phyloP scores from a whole-genome alignment of 2,888 invertebrate genomes.

The Eucriotettix oculatus region DNA sequence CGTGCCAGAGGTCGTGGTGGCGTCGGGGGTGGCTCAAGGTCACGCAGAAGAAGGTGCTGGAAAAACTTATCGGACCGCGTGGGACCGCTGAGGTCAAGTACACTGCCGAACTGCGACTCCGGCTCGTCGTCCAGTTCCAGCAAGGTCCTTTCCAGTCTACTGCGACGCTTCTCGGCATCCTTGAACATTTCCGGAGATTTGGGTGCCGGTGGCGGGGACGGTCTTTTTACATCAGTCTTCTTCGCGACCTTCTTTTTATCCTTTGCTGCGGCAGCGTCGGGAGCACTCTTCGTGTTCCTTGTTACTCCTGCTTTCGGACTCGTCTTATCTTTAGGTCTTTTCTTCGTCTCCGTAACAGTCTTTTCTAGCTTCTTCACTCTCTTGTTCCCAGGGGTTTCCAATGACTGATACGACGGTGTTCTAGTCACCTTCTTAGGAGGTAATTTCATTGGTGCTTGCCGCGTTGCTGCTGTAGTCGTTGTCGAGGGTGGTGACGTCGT shows the following conservation, averaged over 20 bases:
- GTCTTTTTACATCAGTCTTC: conserved; percentile 9
- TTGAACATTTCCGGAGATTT: too few species aligned
- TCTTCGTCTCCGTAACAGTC: conserved; percentile 18
- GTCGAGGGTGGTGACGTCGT: too few species aligned
- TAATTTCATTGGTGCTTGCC: too few species aligned
- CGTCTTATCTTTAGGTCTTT: conserved; percentile 20
- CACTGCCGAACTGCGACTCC: background rate
- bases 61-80: conserved; percentile 45
- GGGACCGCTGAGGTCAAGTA: background rate
- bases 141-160: background rate
- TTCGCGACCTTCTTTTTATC: conserved; percentile 11
- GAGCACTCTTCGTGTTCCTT: too few species aligned
- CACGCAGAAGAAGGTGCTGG: conserved; percentile 48
- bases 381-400: conserved; percentile 17
- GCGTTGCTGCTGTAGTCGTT: too few species aligned
- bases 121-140: background rate
- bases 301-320: conserved; percentile 21
- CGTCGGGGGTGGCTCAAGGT: conserved; percentile 27
- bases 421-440: too few species aligned
- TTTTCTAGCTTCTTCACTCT: conserved; percentile 13
- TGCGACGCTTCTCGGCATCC: too few species aligned
- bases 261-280: too few species aligned
- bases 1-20: conserved; percentile 23
- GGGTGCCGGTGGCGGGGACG: too few species aligned
- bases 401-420: too few species aligned